Percentiles rank a stretch among this genome's conserved stretches.
These are phyloP conservation scores for Tarsius wallacei DNA, from an alignment of 2,797 vertebrate species.

Conservation along the genomic window DNA sequence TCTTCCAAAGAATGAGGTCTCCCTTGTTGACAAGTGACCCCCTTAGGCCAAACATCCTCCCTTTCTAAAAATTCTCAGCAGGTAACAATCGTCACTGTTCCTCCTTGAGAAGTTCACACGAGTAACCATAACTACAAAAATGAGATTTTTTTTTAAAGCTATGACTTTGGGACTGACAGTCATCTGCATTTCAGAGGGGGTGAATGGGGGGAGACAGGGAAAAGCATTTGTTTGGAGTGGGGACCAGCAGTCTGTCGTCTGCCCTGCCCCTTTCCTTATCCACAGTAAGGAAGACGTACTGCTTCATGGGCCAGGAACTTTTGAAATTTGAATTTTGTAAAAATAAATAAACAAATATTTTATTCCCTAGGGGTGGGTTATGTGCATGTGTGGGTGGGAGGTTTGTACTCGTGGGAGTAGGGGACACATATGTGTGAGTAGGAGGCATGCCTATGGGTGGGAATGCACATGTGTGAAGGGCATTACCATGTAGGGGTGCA, in stretches of 20 bases:
- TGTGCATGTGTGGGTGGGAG: background rate
- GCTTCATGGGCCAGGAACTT: background rate
- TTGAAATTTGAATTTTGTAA: background rate
- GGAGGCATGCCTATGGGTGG: background rate
- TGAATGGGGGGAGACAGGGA: fast-evolving
- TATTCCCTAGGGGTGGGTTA: background rate
- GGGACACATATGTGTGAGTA: too few species aligned
- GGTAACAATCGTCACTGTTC: fast-evolving
- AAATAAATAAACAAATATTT: too few species aligned
- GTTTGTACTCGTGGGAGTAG: too few species aligned
- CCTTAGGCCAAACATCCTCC: fast-evolving
- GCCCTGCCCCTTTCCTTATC: background rate
- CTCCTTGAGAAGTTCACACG: too few species aligned
- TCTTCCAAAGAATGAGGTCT: too few species aligned
- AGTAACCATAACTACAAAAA: too few species aligned
- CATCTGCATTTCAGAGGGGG: background rate
- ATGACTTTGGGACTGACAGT: background rate
- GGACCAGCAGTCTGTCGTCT: background rate
- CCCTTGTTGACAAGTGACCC: background rate
- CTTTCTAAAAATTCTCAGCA: background rate
- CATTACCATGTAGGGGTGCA: fast-evolving
- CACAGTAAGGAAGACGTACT: fast-evolving
- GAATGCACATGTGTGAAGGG: too few species aligned
- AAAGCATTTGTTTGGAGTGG: background rate
- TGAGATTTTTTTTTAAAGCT: background rate